These are phyloP conservation scores for Zosterops japonicus DNA, from an alignment of 2,113 vertebrate species.

Conservation along the genomic window DNA sequence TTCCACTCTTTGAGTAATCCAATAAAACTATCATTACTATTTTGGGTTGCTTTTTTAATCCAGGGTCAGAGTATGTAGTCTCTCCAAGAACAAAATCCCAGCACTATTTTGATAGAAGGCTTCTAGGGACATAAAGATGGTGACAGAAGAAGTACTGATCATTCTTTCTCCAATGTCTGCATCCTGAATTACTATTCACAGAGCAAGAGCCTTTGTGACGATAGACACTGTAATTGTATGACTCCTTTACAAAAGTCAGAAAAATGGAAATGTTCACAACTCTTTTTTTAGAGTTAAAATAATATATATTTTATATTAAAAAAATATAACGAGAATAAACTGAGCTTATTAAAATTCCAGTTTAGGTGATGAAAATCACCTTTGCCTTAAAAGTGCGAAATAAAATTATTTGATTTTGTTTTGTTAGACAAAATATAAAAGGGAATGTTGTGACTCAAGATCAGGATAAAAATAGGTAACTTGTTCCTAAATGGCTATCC, in stretches of 20 bases:
- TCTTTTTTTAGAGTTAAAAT: not conserved
- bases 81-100: not conserved
- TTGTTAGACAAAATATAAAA: not conserved
- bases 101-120: not conserved
- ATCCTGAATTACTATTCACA: not conserved
- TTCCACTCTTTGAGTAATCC: not conserved
- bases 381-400: not conserved
- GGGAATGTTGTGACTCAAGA: not conserved
- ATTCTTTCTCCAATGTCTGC: not conserved
- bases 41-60: not conserved
- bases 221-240: rapidly evolving
- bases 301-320: not conserved
- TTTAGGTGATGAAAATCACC: not conserved
- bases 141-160: not conserved
- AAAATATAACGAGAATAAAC: not conserved
- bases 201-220: not conserved
- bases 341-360: not conserved
- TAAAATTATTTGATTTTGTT: not conserved
- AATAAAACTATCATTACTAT: not conserved
- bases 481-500: not conserved
- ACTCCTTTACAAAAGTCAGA: not conserved
- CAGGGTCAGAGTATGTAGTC: not conserved
- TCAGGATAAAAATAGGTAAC: not conserved
- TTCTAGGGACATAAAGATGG: not conserved
- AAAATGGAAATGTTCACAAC: not conserved